phyloP scores from a whole-genome alignment of 2,888 invertebrate genomes.

The Acheta domesticus region DNA sequence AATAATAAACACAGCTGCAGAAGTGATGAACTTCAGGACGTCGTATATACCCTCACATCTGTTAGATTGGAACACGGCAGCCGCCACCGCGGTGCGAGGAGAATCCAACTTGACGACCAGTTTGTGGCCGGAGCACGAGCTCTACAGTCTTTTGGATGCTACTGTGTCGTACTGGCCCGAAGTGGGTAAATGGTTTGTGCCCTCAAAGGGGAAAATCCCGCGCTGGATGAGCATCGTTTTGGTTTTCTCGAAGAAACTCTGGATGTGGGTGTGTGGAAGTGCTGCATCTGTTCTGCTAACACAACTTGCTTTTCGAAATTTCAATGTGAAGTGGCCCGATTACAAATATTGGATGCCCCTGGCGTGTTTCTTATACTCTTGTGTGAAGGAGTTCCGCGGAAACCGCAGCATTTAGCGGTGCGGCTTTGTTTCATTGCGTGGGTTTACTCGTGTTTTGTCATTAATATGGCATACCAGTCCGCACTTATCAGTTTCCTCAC shows the following conservation, averaged over 20 bases:
- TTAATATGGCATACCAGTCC: not conserved
- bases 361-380: not conserved
- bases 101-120: not conserved
- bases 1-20: not conserved
- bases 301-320: not conserved
- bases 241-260: not conserved
- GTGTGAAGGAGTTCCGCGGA: not conserved
- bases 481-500: not conserved
- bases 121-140: not conserved
- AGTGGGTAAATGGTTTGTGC: not conserved
- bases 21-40: not conserved
- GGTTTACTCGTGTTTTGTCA: not conserved
- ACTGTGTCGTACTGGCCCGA: not conserved
- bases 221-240: not conserved
- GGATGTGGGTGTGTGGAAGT: not conserved
- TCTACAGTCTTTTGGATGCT: not conserved
- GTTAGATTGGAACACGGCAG: not conserved
- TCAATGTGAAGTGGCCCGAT: not conserved
- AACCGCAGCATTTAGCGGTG: not conserved
- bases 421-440: not conserved
- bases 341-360: not conserved
- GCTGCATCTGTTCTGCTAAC: not conserved
- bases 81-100: not conserved
- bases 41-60: not conserved
- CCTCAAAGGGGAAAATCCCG: not conserved